Evolutionary conservation across 2,888 invertebrate genomes (phyloP), one percentile per base, ranked within the genome.

Genomic region (Muschampia plurimacula): DNA sequence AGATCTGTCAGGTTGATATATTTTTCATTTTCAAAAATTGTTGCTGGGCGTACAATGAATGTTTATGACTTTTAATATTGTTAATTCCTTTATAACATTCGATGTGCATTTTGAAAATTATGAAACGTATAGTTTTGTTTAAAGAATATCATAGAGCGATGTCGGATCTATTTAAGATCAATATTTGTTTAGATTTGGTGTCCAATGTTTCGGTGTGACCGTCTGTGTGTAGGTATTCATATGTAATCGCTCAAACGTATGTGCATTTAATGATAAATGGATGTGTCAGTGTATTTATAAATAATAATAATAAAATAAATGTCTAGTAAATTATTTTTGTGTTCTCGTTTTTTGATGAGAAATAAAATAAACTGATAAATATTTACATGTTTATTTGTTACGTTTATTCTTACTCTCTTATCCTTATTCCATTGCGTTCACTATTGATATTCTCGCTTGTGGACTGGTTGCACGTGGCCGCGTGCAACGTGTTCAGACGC

Each of bases 251-350:
- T 81, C 82, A 82, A 82, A 80, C 69, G 69, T 75, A 67, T 78
- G 74, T 80, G 81, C 82, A 82, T 82, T 82, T 81, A 81, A 63
- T 39, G 28, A 64, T 67, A 76, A 77, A 76, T 77, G 75, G 77
- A 80, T 78, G 81, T 84, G 79, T 81, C 79, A 75, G 77, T 81
- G 74, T 82, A 77, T 80, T 80, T 72, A 65, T 70, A 59, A 60
- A 36, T 8, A 36, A 22, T 62, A 60, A 36, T 8, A 36, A 22
- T 62, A 65, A 52, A 41, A 67, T 39, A 39, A 67, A 57, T 82
- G 79, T 83, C 79, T 84, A 84, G 81, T 80, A 78, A 80, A 80
- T 77, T 78, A 77, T 76, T 72, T 74, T 74, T 74, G 77, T 80
- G 76, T 79, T 76, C 77, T 80, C 74, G 77, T 77, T 76, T 76